Percentiles rank a stretch among this genome's conserved stretches.
Conservation (phyloP, 2,797 vertebrate species). For the Sebastes flavidus region DNA sequence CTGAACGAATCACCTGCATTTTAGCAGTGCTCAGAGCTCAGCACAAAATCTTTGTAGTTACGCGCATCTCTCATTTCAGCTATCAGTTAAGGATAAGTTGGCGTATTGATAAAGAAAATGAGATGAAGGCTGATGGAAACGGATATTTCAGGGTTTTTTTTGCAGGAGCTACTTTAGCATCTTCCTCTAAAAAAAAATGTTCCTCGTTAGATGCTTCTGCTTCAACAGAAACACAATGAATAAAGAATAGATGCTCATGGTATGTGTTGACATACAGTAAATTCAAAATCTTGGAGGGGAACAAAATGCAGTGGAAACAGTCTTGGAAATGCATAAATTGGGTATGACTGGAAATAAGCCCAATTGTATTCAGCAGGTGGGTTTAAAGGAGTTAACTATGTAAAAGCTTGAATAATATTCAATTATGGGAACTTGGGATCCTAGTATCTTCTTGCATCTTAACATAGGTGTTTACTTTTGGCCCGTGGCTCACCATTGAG, state of each 20-base stretch:
- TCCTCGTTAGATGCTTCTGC: neutral
- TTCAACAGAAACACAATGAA: neutral
- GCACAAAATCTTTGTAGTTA: neutral
- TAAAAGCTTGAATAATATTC: too few species aligned
- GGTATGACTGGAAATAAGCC: too few species aligned
- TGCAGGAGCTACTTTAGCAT: neutral
- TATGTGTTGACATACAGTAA: neutral
- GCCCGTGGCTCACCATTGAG: too few species aligned
- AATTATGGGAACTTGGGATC: too few species aligned
- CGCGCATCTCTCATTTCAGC: neutral
- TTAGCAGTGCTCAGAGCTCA: neutral
- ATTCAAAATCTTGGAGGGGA: neutral
- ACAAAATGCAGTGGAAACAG: neutral
- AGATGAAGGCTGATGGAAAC: neutral
- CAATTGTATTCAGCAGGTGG: too few species aligned
- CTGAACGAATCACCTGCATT: neutral
- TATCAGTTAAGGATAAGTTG: neutral
- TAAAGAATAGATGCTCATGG: neutral
- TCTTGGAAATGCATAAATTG: too few species aligned
- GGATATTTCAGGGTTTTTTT: neutral
- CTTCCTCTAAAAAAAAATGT: neutral
- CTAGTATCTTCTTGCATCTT: too few species aligned
- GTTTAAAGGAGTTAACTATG: too few species aligned
- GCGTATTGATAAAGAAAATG: neutral
- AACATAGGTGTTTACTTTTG: too few species aligned